A percentile compares a stretch with the other conserved stretches of the same genome.
Evolutionary conservation across 2,888 invertebrate species (phyloP).

Genomic region (Tethea ocularis): DNA sequence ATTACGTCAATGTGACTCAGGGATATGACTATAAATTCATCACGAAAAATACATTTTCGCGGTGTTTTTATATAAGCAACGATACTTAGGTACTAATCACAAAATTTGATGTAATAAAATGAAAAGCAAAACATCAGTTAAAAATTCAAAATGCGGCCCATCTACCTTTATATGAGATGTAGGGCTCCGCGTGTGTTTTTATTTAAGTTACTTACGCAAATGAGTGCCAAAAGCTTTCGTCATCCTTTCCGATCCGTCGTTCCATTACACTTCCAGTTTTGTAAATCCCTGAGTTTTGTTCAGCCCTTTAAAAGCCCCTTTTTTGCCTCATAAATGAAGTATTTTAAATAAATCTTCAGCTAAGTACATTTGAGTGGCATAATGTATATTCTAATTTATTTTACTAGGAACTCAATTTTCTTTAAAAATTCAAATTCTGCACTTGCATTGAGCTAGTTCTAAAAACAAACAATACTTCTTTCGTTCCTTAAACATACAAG

Average conservation of each 20-base stretch:
- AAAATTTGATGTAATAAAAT: too few relatives aligned
- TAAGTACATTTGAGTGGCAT: not conserved
- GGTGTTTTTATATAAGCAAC: too few relatives aligned
- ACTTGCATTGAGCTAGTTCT: not conserved
- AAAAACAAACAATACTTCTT: not conserved
- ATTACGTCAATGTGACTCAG: too few relatives aligned
- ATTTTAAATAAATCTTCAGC: not conserved
- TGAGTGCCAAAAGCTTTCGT: constrained; percentile 21
- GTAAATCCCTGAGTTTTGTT: not conserved
- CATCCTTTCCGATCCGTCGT: not conserved
- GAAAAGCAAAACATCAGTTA: too few relatives aligned
- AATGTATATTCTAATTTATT: not conserved
- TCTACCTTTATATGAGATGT: constrained; percentile 16
- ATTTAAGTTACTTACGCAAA: constrained; percentile 33
- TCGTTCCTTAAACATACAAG: not conserved
- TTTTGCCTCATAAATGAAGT: not conserved
- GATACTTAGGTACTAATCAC: too few relatives aligned
- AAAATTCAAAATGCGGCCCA: too few relatives aligned
- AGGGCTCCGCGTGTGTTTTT: constrained; percentile 20
- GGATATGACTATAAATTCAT: too few relatives aligned
- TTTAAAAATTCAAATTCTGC: not conserved
- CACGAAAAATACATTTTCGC: too few relatives aligned
- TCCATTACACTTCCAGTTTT: not conserved
- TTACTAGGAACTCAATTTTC: too few relatives aligned
- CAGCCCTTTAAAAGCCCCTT: not conserved